phyloP scores from a whole-genome alignment of 2,113 vertebrate genomes.

The Corynorhinus townsendii region DNA sequence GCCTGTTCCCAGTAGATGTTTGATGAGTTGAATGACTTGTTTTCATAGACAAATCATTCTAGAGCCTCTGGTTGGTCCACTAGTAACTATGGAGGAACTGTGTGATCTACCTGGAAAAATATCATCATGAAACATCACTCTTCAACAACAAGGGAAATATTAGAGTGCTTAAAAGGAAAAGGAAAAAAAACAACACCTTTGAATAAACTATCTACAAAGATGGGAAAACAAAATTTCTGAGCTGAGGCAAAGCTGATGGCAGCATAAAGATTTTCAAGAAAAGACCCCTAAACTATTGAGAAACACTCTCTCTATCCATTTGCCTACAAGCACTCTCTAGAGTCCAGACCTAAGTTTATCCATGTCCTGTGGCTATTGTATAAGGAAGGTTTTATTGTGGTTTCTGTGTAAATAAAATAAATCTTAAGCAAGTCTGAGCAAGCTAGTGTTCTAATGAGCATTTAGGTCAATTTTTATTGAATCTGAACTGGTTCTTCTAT shows the following conservation, averaged over 20 bases:
- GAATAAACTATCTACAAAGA: background rate
- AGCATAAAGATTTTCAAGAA: background rate
- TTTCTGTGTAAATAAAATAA: constrained; percentile 45
- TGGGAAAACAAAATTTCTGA: background rate
- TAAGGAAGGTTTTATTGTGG: background rate
- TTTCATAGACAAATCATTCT: background rate
- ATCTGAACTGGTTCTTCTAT: background rate
- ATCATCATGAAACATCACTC: background rate
- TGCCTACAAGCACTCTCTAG: background rate
- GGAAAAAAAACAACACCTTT: background rate
- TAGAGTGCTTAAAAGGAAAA: background rate
- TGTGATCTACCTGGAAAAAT: background rate
- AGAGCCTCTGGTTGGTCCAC: background rate
- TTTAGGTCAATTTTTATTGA: constrained; percentile 48
- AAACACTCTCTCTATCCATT: background rate
- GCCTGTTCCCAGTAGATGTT: background rate
- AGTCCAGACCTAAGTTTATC: background rate
- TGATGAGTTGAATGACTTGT: background rate
- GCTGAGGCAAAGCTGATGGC: background rate
- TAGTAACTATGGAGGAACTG: background rate
- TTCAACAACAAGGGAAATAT: background rate
- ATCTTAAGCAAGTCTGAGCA: background rate
- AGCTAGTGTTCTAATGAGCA: constrained; percentile 41
- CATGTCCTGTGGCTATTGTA: background rate
- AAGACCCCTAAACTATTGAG: background rate